Conservation (phyloP, 2,888 invertebrate species). For the Agrotis segetum region DNA sequence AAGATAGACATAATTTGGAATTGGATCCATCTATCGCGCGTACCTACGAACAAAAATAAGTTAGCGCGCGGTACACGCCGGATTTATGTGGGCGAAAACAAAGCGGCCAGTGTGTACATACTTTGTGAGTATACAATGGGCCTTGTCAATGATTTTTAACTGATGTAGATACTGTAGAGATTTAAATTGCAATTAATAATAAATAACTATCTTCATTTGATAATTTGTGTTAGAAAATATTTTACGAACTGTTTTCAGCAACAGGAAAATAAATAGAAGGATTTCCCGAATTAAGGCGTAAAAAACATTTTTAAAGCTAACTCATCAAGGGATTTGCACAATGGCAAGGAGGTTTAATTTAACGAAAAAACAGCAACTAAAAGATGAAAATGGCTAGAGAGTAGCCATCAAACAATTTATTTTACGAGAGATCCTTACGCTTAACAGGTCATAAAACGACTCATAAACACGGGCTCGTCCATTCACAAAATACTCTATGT, state of each 20-base stretch:
- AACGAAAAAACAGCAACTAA: slow-evolving; percentile 60
- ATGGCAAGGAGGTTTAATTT: slow-evolving; percentile 32
- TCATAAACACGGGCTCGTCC: slow-evolving; percentile 87
- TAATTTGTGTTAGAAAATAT: not conserved
- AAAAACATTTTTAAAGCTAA: slow-evolving; percentile 1
- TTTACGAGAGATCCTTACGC: slow-evolving; percentile 88
- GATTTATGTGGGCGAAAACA: slow-evolving; percentile 87
- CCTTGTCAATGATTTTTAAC: slow-evolving; percentile 52
- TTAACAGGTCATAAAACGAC: slow-evolving; percentile 89
- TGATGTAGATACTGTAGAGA: not conserved
- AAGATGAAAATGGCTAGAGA: slow-evolving; percentile 72
- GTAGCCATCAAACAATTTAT: slow-evolving; percentile 83
- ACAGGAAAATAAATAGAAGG: not conserved
- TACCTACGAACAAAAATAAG: slow-evolving; percentile 89
- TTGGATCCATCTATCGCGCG: slow-evolving; percentile 91
- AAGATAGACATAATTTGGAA: slow-evolving; percentile 92
- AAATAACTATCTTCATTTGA: not conserved
- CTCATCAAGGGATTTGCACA: slow-evolving; percentile 20
- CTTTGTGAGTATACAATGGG: slow-evolving; percentile 68
- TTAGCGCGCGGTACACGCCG: slow-evolving; percentile 79
- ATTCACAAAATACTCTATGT: slow-evolving; percentile 87
- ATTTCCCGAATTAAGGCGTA: not conserved
- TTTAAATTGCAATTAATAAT: not conserved
- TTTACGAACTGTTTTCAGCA: not conserved
- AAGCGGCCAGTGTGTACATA: slow-evolving; percentile 74